Conservation (phyloP, 1,140 invertebrate species). For the Trinorchestia longiramus region DNA sequence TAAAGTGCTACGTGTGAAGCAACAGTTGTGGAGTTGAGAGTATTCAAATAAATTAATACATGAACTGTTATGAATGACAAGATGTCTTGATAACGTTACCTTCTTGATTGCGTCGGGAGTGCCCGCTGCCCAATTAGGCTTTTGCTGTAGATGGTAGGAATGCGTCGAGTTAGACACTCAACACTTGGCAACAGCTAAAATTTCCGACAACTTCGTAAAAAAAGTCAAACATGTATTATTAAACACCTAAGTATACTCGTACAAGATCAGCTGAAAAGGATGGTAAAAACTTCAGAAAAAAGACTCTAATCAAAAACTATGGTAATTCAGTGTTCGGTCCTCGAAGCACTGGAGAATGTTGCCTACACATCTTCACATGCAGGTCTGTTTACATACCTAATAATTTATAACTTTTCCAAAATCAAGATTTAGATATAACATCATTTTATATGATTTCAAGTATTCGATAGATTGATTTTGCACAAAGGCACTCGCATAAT, state of each 20-base stretch:
- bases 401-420: not conserved
- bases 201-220: not conserved
- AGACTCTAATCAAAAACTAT: not conserved
- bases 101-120: constrained; percentile 64
- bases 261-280: not conserved
- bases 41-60: not conserved
- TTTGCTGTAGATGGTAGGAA: constrained; percentile 59
- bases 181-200: not conserved
- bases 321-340: not conserved
- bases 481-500: not conserved
- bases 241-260: not conserved
- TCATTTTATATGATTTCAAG: not conserved
- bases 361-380: not conserved
- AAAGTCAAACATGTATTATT: constrained; percentile 30
- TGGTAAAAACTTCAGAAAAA: not conserved
- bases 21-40: not conserved
- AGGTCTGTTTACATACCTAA: not conserved
- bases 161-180: constrained; percentile 22
- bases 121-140: constrained; percentile 66
- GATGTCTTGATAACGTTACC: constrained; percentile 55
- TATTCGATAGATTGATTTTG: not conserved
- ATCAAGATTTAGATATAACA: not conserved
- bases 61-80: not conserved
- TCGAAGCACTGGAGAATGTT: not conserved
- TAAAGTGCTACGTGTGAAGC: not conserved